A percentile compares a stretch with the other conserved stretches of the same genome.
phyloP scores from a whole-genome alignment of 2,113 vertebrate genomes.

The Herpetotheres cachinnans region DNA sequence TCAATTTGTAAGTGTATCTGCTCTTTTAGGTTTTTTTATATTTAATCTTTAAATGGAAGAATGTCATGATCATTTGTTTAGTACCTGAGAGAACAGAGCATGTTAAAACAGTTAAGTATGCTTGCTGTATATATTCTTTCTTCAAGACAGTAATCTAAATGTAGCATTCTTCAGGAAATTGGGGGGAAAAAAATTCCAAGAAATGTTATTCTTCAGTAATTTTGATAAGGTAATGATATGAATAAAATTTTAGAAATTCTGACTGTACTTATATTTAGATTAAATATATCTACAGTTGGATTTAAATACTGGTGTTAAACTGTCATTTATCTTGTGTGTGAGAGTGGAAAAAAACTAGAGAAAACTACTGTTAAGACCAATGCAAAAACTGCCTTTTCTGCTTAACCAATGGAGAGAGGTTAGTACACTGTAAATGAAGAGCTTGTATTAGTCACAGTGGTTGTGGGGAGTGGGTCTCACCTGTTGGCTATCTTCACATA shows the following conservation, averaged over 20 bases:
- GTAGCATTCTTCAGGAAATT: neutral
- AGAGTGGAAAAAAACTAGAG: neutral
- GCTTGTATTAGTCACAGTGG: neutral
- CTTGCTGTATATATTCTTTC: neutral
- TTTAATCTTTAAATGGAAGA: neutral
- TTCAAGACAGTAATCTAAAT: neutral
- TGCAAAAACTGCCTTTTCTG: neutral
- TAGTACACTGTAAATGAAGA: neutral
- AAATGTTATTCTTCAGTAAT: neutral
- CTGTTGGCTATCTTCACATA: neutral
- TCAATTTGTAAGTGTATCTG: neutral
- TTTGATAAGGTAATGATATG: neutral
- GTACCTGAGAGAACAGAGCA: neutral
- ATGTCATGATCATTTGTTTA: neutral
- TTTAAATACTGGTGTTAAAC: neutral
- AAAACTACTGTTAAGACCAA: neutral
- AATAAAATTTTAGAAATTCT: neutral
- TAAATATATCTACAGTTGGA: neutral
- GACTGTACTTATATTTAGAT: neutral
- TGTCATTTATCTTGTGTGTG: neutral
- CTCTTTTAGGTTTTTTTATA: neutral
- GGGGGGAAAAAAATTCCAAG: neutral
- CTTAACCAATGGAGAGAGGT: neutral
- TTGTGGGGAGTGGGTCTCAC: neutral
- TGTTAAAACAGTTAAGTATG: neutral